Base-by-base conservation (phyloP, 2,113 vertebrate species). In the Helogale parvula region DNA sequence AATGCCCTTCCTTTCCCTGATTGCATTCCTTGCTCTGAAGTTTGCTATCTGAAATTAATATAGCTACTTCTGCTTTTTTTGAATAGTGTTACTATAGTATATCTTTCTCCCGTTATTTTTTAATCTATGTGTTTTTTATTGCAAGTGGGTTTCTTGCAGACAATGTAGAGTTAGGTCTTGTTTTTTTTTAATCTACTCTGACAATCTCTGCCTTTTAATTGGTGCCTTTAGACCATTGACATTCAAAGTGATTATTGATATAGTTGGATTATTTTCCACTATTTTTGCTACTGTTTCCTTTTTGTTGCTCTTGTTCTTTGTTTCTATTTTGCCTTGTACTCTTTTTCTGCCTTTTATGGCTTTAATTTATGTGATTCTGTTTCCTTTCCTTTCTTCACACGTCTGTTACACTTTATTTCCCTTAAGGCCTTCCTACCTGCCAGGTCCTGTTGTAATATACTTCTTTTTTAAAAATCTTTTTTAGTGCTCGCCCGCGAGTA, bases 11-110 rank as follows among this genome's bases (percentile, higher is more conserved):
- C 21, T 69, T 91, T 81, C 68, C 63, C 35, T 82, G 65, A 45
- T 71, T n/a, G 41, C 47, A 54, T 92, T 92, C n/a, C 3, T 90
- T 90, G 16, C n/a, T 82, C 90, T 57, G n/a, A 91, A 81, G n/a
- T 54, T 7, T n/a, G 50, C 27, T 91, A 27, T 74, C 14, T 14
- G 35, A 79, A 90, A 65, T 65, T 65, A 79, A 65, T n/a, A 79
- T 13, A 66, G 41, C 57, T 65, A 66, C 29, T 65, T 21, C 45
- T 91, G 16, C 60, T 69, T 68, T 91, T 68, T 80, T 81, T 38
- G 25, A 80, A 68, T 33, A 25, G 38, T 29, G 16, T 65, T 50
- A 50, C 8, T 81, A 41, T 38, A 4, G 25, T 38, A 33, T 90
- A 68, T 80, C 45, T 68, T 80, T 90, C 10, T 57, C 45, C 19